These are phyloP conservation scores for Sylvietta virens DNA, from an alignment of 2,113 vertebrate genomes.

Conservation along the genomic window DNA sequence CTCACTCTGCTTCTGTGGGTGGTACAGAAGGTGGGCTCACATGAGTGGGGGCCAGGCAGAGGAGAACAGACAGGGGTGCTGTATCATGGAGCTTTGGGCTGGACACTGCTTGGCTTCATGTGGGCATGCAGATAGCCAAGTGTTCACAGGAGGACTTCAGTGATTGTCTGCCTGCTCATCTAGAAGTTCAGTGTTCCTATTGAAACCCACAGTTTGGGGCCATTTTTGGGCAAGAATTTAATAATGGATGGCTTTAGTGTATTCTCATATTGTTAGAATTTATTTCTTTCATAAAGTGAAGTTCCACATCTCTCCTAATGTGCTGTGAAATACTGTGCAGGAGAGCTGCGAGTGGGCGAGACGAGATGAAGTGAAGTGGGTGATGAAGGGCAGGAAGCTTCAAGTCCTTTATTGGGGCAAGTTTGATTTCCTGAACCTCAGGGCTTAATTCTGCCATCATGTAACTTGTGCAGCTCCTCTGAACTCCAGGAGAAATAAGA, in stretches of 20 bases:
- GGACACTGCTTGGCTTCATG: not conserved
- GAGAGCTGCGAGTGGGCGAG: not conserved
- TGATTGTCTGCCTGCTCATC: not conserved
- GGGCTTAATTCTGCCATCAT: not conserved
- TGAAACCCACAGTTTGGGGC: not conserved
- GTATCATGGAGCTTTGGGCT: not conserved
- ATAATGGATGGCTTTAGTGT: not conserved
- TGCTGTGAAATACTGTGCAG: not conserved
- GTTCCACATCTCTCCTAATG: not conserved
- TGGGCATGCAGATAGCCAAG: fast-evolving
- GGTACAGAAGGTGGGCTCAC: not conserved
- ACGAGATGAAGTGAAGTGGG: fast-evolving
- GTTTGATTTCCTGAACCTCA: not conserved
- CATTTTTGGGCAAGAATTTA: not conserved
- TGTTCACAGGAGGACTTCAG: not conserved
- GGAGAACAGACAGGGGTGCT: not conserved
- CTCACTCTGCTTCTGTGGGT: not conserved
- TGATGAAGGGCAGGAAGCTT: not conserved
- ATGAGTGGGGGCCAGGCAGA: fast-evolving
- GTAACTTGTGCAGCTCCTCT: not conserved
- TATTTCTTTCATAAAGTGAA: not conserved
- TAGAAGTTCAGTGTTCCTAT: not conserved
- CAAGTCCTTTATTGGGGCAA: not conserved
- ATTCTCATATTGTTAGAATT: not conserved
- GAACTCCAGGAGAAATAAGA: not conserved